Evolutionary conservation across 2,113 vertebrate species (phyloP).

Genomic region (Platanista minor): DNA sequence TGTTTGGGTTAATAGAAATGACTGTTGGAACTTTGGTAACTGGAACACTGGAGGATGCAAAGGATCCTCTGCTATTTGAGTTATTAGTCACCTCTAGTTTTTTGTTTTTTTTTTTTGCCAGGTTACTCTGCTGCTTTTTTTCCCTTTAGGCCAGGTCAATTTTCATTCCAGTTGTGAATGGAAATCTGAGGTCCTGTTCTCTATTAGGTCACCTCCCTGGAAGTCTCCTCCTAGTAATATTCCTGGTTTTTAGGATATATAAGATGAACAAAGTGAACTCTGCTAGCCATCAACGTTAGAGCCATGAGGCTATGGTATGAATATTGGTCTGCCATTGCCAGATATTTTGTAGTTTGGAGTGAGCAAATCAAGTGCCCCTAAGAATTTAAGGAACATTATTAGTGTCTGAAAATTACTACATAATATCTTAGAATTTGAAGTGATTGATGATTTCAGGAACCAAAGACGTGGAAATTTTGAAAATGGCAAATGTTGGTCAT

Average conservation of each 20-base stretch:
- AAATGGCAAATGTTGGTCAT: slow-evolving; percentile 4
- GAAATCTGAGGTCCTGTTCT: slow-evolving; percentile 26
- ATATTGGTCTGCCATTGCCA: background rate
- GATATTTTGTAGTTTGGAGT: slow-evolving; percentile 23
- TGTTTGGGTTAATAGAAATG: slow-evolving; percentile 37
- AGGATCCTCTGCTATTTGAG: slow-evolving; percentile 1
- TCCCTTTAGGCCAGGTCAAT: background rate
- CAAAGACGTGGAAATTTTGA: background rate
- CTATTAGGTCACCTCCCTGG: background rate
- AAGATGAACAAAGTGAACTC: slow-evolving; percentile 6
- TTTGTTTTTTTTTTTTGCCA: background rate
- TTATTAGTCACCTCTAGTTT: background rate
- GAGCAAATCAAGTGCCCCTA: background rate
- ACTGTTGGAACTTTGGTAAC: slow-evolving; percentile 28
- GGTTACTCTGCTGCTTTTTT: background rate
- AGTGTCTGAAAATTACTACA: slow-evolving; percentile 21
- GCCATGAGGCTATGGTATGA: background rate
- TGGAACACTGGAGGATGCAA: background rate
- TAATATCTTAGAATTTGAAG: slow-evolving; percentile 32
- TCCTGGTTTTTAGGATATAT: background rate
- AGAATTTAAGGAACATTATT: slow-evolving; percentile 30
- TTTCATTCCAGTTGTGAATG: slow-evolving; percentile 25
- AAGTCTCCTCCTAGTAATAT: background rate
- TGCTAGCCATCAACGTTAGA: background rate
- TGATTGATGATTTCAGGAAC: slow-evolving; percentile 25